Percentiles rank a stretch among this genome's conserved stretches.
Conservation (phyloP, 1,140 invertebrate genomes). For the Drepana arcuata region DNA sequence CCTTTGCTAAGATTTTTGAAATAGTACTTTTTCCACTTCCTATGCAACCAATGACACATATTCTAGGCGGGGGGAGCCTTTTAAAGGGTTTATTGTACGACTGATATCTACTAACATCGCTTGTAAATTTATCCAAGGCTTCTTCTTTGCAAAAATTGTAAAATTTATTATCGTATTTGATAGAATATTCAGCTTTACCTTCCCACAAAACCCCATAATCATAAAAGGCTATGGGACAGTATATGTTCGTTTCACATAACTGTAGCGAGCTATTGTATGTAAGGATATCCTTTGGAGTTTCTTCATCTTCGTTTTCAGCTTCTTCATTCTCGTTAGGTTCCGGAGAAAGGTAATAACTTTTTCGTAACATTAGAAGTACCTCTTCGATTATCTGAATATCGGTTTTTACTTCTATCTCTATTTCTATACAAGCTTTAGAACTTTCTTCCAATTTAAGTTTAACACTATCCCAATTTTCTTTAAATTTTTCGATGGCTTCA, state of each 20-base stretch:
- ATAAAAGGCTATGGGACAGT: constrained; percentile 71
- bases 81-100: constrained; percentile 46
- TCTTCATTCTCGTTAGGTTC: constrained; percentile 31
- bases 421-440: constrained; percentile 35
- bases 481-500: constrained; percentile 48
- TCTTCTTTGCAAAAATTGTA: constrained; percentile 64
- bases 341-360: constrained; percentile 29
- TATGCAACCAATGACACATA: constrained; percentile 70
- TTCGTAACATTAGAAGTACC: constrained; percentile 43
- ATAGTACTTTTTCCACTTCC: constrained; percentile 71
- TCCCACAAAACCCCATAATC: constrained; percentile 71
- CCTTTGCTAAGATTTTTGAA: constrained; percentile 59
- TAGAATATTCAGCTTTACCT: constrained; percentile 69
- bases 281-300: constrained; percentile 27
- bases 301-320: constrained; percentile 30
- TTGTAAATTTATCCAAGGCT: constrained; percentile 58
- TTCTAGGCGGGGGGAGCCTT: constrained; percentile 59
- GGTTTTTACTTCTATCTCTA: constrained; percentile 46
- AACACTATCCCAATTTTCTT: constrained; percentile 47
- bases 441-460: constrained; percentile 51
- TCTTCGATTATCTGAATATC: constrained; percentile 50
- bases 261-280: constrained; percentile 44
- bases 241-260: constrained; percentile 71
- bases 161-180: constrained; percentile 65
- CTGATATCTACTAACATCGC: constrained; percentile 55